phyloP scores from a whole-genome alignment of 2,888 invertebrate species.

The Eupithecia exiguata region DNA sequence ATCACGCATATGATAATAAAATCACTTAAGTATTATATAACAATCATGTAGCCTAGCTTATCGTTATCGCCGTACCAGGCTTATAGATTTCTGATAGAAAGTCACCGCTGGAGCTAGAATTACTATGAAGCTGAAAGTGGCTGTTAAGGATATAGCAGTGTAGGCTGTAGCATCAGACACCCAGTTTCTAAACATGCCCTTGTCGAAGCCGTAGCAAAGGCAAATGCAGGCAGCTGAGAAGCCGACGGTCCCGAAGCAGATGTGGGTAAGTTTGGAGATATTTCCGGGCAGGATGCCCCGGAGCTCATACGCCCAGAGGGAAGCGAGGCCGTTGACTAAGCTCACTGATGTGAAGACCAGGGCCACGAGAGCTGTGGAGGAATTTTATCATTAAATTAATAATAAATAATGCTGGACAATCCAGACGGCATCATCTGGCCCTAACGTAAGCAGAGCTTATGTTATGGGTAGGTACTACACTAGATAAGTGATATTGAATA shows the following conservation, averaged over 20 bases:
- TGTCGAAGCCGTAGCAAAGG: slow-evolving; percentile 66
- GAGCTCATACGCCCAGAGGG: slow-evolving; percentile 63
- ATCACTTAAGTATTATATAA: slow-evolving; percentile 3
- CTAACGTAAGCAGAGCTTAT: background rate
- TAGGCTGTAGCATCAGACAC: slow-evolving; percentile 47
- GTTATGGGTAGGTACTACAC: background rate
- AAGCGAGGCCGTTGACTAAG: slow-evolving; percentile 62
- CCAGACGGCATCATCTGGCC: background rate
- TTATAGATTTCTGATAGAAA: slow-evolving; percentile 50
- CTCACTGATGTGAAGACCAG: slow-evolving; percentile 63
- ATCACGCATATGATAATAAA: slow-evolving; percentile 15
- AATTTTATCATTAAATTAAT: slow-evolving; percentile 15
- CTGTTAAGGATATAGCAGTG: slow-evolving; percentile 56
- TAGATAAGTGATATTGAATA: too few relatives aligned
- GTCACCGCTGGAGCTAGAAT: slow-evolving; percentile 59
- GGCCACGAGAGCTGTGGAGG: slow-evolving; percentile 62
- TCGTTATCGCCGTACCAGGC: slow-evolving; percentile 26
- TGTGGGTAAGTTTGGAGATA: slow-evolving; percentile 62
- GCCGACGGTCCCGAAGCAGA: slow-evolving; percentile 62
- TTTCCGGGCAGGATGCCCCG: slow-evolving; percentile 55
- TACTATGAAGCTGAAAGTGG: slow-evolving; percentile 51
- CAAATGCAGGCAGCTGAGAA: slow-evolving; percentile 50
- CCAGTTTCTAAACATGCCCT: slow-evolving; percentile 54
- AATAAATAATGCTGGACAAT: background rate
- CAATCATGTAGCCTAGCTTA: background rate